phyloP scores from a whole-genome alignment of 2,888 invertebrate species.

The Andrena minutula region DNA sequence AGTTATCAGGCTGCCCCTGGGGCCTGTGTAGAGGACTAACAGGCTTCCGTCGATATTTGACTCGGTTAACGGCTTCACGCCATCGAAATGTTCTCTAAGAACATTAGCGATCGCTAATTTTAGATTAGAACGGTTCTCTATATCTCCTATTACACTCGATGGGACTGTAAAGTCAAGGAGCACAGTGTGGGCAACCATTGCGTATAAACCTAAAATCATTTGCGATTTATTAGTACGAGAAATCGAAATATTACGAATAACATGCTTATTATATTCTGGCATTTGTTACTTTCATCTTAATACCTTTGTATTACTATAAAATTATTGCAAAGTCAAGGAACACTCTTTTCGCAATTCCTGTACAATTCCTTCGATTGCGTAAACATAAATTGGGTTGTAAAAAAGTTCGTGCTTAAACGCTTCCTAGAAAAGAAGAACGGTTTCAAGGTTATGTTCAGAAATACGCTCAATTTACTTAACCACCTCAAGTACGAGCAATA shows the following conservation, averaged over 20 bases:
- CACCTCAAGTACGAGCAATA: constrained; percentile 18
- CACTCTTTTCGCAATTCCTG: constrained; percentile 20
- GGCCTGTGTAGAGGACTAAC: constrained; percentile 90
- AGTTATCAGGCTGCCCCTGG: constrained; percentile 89
- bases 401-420: constrained; percentile 12
- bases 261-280: no score
- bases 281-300: constrained; percentile 1
- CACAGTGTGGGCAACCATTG: constrained; percentile 92
- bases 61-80: constrained; percentile 89
- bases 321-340: constrained; percentile 31
- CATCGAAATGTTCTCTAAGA: constrained; percentile 90
- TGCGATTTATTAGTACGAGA: constrained; percentile 11
- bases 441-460: constrained; percentile 37
- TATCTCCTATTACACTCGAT: constrained; percentile 88
- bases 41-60: constrained; percentile 90
- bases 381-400: constrained; percentile 33
- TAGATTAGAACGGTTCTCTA: constrained; percentile 88
- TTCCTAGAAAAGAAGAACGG: constrained; percentile 18
- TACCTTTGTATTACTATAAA: constrained; percentile 42
- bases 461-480: constrained; percentile 32
- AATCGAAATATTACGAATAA: background rate
- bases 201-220: constrained; percentile 52
- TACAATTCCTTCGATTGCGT: constrained; percentile 29
- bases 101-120: constrained; percentile 90
- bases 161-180: constrained; percentile 93